phyloP scores from a whole-genome alignment of 2,113 vertebrate species.

The Pongo pygmaeus region DNA sequence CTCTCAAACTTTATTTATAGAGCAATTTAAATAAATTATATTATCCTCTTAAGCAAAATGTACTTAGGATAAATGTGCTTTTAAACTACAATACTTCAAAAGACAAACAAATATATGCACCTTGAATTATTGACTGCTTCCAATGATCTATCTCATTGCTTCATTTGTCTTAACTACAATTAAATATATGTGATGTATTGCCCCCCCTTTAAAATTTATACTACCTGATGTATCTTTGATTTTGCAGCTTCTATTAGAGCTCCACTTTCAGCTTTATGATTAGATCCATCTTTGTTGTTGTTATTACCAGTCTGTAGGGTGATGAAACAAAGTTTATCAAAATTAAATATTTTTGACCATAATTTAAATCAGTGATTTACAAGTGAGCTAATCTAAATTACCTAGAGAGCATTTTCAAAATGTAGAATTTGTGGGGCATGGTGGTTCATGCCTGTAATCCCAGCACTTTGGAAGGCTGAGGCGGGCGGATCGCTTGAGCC shows the following conservation, averaged over 20 bases:
- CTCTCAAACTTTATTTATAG: background rate
- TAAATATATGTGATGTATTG: background rate
- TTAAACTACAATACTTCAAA: background rate
- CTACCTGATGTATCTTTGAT: constrained; percentile 97
- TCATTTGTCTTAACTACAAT: background rate
- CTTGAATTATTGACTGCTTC: background rate
- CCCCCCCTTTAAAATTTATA: background rate
- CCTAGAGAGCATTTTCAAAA: background rate
- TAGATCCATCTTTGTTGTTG: constrained; percentile 88
- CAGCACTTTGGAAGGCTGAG: too few relatives aligned
- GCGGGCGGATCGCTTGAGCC: too few relatives aligned
- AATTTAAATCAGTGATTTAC: constrained; percentile 1
- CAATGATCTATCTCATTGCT: background rate
- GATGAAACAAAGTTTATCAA: constrained; percentile 5
- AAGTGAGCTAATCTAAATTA: background rate
- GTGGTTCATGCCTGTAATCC: too few relatives aligned
- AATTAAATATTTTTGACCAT: background rate
- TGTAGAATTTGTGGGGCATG: background rate
- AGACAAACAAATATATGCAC: background rate
- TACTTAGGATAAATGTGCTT: background rate
- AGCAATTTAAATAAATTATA: background rate
- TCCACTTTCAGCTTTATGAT: constrained; percentile 92
- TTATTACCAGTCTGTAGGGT: constrained; percentile 86
- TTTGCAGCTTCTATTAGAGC: constrained; percentile 94
- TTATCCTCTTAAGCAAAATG: background rate